A percentile compares a stretch with the other conserved stretches of the same genome.
phyloP scores from a whole-genome alignment of 2,113 vertebrate genomes.

The Natator depressus region DNA sequence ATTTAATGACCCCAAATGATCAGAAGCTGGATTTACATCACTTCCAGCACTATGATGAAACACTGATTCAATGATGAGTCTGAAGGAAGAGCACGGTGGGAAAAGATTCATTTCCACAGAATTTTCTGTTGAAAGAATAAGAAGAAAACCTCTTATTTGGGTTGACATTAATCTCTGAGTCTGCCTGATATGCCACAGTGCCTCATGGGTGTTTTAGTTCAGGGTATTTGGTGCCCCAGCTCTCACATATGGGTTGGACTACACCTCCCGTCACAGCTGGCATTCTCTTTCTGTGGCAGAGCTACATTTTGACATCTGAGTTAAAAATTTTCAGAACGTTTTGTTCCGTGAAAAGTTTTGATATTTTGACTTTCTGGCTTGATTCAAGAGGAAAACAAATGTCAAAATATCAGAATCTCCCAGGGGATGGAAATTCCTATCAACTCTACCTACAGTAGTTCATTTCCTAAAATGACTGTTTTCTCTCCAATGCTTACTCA shows the following conservation, averaged over 20 bases:
- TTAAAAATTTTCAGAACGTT: not conserved
- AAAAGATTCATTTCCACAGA: slow-evolving; percentile 53
- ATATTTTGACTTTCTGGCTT: not conserved
- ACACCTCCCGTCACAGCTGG: not conserved
- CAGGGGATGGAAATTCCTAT: not conserved
- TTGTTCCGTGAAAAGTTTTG: not conserved
- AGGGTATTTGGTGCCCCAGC: not conserved
- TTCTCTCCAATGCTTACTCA: not conserved
- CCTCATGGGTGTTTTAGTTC: rapidly evolving
- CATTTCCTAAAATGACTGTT: not conserved
- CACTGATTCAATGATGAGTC: not conserved
- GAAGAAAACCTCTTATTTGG: not conserved
- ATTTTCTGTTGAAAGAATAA: slow-evolving; percentile 6
- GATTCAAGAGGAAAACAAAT: not conserved
- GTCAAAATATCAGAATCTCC: not conserved
- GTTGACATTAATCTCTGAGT: not conserved
- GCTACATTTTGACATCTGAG: not conserved
- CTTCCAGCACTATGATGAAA: not conserved
- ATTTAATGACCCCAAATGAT: slow-evolving; percentile 42
- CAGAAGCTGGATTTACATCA: slow-evolving; percentile 54
- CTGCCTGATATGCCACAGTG: not conserved
- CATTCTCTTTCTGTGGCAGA: rapidly evolving
- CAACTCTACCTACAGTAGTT: not conserved
- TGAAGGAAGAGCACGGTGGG: slow-evolving; percentile 13
- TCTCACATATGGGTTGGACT: not conserved